Evolutionary conservation across 2,797 vertebrate genomes (phyloP), one percentile per base, ranked within the genome.

Genomic region (Neosalanx taihuensis): DNA sequence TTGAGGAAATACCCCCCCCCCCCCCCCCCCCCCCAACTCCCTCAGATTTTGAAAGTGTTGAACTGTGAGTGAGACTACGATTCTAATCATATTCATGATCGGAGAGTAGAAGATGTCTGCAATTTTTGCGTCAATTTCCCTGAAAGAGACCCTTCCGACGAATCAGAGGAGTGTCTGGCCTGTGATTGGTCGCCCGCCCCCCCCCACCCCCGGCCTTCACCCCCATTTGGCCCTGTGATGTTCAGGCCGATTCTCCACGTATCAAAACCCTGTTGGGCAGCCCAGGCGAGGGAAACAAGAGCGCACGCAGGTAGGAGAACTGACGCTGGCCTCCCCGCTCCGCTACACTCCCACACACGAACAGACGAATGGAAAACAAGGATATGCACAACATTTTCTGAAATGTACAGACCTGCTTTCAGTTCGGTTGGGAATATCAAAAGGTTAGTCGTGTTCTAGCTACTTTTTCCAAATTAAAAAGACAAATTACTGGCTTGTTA

Each of bases 251-350:
- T 86, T 91, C 82, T 89, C 76, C 84, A 90, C 86, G 88, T 92
- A 88, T 88, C 89, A 92, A 91, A 91, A 92, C 88, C 72, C 83
- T 75, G 84, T 76, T 62, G 67, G 78, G 80, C 83, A 83, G 41
- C 89, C 84, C 9, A 80, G 85, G 81, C 71, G 71, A 66, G 85
- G 88, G 87, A 73, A 78, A 80, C 88, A 91, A 89, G 84, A 85
- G 85, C 86, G 82, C 74, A 66, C 81, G 80, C 86, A 60, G 30
- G 63, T 86, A 84, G 75, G 80, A 90, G 84, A 91, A 92, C 91
- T 83, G 84, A 89, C 17, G 84, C 82, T 77, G 64, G 73, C 69
- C 67, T 67, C n/a, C n/a, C 6, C 73, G 64, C 58, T 15, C 72
- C n/a, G 49, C 35, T 79, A 29, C 12, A 35, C 26, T 75, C 46